Conservation (phyloP, 2,797 vertebrate genomes). For the Aeoliscus strigatus region DNA sequence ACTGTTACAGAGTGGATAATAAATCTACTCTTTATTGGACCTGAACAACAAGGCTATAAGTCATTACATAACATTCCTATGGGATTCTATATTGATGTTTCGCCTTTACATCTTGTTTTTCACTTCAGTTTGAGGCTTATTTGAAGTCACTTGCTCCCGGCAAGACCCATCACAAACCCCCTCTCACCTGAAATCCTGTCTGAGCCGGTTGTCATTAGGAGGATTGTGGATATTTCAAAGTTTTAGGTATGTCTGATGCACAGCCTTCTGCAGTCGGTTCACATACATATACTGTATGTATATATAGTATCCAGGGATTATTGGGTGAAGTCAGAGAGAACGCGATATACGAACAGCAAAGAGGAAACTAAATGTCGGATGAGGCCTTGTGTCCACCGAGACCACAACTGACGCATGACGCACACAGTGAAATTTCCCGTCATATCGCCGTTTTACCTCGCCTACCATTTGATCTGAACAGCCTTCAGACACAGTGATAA, state of each 20-base stretch:
- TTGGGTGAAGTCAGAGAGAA: too few relatives aligned
- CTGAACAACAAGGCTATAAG: not conserved
- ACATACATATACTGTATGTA: too few relatives aligned
- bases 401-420: constrained; percentile 26
- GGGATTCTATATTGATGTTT: not conserved
- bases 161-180: constrained; percentile 9
- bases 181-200: constrained; percentile 21
- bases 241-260: constrained; percentile 29
- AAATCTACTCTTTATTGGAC: not conserved
- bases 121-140: constrained; percentile 2
- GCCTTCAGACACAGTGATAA: constrained; percentile 33
- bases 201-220: constrained; percentile 24
- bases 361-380: constrained; percentile 27
- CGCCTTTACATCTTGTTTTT: not conserved
- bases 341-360: constrained; percentile 17
- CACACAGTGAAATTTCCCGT: too few relatives aligned
- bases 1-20: not conserved
- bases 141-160: constrained; percentile 9
- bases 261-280: constrained; percentile 19
- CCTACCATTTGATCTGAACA: constrained; percentile 22
- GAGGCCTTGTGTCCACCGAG: constrained; percentile 1
- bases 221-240: constrained; percentile 19
- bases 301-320: too few relatives aligned
- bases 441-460: constrained; percentile 19
- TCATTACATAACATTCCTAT: not conserved